A percentile compares a stretch with the other conserved stretches of the same genome.
These are phyloP conservation scores for Tenodera sinensis DNA, from an alignment of 2,888 invertebrate species.

Conservation along the genomic window DNA sequence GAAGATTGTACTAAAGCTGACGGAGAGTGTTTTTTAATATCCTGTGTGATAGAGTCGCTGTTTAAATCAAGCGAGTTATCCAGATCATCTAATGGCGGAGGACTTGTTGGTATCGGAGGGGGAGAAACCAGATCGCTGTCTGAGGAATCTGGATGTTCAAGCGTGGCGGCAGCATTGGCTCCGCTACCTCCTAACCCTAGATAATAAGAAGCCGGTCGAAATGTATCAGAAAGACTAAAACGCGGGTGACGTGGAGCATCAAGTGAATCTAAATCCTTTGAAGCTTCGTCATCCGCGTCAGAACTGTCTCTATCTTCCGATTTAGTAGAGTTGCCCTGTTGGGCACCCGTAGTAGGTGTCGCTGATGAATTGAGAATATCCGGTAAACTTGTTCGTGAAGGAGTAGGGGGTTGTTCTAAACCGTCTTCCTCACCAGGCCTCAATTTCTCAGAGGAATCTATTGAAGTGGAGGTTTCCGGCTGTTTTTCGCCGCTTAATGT, in stretches of 20 bases:
- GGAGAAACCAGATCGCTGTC: conserved; percentile 77
- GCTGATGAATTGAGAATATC: conserved; percentile 56
- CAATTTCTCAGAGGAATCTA: conserved; percentile 4
- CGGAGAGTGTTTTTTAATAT: conserved; percentile 39
- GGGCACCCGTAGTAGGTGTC: conserved; percentile 25
- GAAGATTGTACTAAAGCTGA: background rate
- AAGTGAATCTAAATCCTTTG: conserved; percentile 67
- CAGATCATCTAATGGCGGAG: conserved; percentile 69
- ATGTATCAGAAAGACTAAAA: conserved; percentile 83
- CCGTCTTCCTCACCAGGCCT: conserved; percentile 20
- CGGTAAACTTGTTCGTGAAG: conserved; percentile 49
- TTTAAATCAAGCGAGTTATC: conserved; percentile 51
- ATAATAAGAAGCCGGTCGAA: conserved; percentile 84
- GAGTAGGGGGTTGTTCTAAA: conserved; percentile 35
- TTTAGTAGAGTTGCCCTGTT: background rate
- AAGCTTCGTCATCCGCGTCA: conserved; percentile 79
- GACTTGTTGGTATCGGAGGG: conserved; percentile 72
- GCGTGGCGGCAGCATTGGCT: conserved; percentile 33
- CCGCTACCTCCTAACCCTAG: conserved; percentile 48
- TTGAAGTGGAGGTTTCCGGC: background rate
- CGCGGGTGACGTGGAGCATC: conserved; percentile 67
- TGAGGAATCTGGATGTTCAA: conserved; percentile 72
- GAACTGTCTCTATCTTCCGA: conserved; percentile 54
- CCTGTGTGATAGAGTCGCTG: conserved; percentile 38
- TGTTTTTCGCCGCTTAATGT: conserved; percentile 21